phyloP scores from a whole-genome alignment of 1,140 invertebrate species.

The Eubasilissa regina region DNA sequence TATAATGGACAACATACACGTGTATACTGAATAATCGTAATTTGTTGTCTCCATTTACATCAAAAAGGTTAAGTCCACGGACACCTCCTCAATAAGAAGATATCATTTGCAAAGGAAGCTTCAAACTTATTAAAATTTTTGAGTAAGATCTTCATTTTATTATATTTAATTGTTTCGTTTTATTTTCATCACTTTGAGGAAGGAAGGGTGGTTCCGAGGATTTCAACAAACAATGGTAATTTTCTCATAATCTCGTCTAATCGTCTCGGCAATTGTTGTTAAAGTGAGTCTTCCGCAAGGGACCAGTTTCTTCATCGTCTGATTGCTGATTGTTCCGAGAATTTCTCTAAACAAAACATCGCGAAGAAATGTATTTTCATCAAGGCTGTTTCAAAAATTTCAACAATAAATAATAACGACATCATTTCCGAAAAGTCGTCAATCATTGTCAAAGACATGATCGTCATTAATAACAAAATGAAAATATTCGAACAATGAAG shows the following conservation, averaged over 20 bases:
- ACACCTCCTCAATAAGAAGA: too few relatives aligned
- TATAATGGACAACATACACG: too few relatives aligned
- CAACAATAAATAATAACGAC: constrained; percentile 28
- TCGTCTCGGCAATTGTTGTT: constrained; percentile 46
- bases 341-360: not conserved
- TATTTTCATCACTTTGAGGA: too few relatives aligned
- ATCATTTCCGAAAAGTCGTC: constrained; percentile 31
- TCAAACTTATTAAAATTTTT: too few relatives aligned
- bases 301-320: not conserved
- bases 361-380: constrained; percentile 7
- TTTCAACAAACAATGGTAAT: constrained; percentile 53
- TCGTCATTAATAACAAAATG: constrained; percentile 47
- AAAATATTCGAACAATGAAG: not conserved
- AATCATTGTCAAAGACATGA: constrained; percentile 50
- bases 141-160: too few relatives aligned
- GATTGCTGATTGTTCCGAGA: constrained; percentile 8
- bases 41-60: too few relatives aligned
- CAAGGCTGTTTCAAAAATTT: constrained; percentile 19
- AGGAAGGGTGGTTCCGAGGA: not conserved
- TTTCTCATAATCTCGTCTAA: constrained; percentile 54
- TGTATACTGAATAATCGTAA: too few relatives aligned
- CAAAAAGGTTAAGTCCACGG: too few relatives aligned
- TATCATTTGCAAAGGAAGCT: too few relatives aligned
- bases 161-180: too few relatives aligned
- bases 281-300: constrained; percentile 43